These are phyloP conservation scores for Cosmopolites sordidus DNA, from an alignment of 2,888 invertebrate species.

Conservation along the genomic window DNA sequence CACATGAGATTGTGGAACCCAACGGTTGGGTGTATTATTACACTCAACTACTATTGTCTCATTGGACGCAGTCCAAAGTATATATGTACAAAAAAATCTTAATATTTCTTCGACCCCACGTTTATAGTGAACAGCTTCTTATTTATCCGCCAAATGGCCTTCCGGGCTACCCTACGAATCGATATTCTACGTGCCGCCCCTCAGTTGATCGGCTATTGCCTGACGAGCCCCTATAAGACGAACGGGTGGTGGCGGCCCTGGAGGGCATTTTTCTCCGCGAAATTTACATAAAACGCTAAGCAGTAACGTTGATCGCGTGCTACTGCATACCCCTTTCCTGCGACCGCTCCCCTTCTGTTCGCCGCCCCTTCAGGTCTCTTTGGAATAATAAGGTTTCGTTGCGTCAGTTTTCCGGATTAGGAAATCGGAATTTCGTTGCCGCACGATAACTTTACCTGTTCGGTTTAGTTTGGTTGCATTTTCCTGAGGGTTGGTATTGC, in stretches of 20 bases:
- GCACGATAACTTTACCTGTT: no score
- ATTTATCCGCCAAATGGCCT: not conserved
- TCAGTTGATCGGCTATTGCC: not conserved
- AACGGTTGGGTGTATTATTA: no score
- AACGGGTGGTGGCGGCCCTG: not conserved
- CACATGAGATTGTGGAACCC: no score
- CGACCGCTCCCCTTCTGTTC: not conserved
- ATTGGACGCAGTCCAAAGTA: no score
- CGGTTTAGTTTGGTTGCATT: no score
- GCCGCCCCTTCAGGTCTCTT: not conserved
- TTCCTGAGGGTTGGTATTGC: no score
- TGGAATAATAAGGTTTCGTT: not conserved
- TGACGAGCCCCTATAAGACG: conserved; percentile 5
- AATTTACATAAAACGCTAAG: conserved; percentile 11
- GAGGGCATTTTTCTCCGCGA: not conserved
- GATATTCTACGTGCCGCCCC: conserved; percentile 1
- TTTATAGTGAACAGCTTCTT: not conserved
- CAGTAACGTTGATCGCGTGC: not conserved
- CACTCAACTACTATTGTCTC: no score
- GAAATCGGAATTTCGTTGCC: no score
- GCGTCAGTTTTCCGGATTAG: not conserved
- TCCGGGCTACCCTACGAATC: not conserved
- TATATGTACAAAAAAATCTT: no score
- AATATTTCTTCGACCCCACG: no score
- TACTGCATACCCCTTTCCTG: not conserved